Evolutionary conservation across 2,888 invertebrate species (phyloP).

Genomic region (Ischnura elegans): DNA sequence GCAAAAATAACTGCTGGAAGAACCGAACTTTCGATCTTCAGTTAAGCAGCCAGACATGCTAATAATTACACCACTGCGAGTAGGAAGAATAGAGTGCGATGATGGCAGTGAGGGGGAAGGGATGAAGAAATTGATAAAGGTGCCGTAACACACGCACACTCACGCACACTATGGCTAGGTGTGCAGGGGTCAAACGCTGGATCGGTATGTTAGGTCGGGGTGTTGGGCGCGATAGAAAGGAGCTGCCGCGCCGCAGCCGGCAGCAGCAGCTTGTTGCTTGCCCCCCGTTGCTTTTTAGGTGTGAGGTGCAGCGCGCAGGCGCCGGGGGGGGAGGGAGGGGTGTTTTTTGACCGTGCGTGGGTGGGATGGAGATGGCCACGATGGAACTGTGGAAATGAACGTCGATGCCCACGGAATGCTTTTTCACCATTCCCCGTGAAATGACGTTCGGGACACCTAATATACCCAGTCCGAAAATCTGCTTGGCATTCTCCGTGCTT

Average conservation of each 20-base stretch:
- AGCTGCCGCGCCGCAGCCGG: background rate
- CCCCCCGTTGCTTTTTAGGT: slow-evolving; percentile 57
- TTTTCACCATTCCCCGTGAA: background rate
- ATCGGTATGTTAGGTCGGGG: slow-evolving; percentile 66
- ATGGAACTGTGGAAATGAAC: background rate
- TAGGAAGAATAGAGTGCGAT: background rate
- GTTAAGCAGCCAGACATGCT: too few relatives aligned
- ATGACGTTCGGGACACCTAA: too few relatives aligned
- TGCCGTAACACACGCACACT: background rate
- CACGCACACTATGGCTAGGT: background rate
- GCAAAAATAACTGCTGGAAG: too few relatives aligned
- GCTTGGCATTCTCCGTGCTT: too few relatives aligned
- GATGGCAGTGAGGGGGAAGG: background rate
- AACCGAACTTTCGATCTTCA: too few relatives aligned
- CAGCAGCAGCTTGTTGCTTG: slow-evolving; percentile 52
- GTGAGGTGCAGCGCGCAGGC: slow-evolving; percentile 41
- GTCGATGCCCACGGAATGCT: background rate
- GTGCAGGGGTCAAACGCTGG: slow-evolving; percentile 42
- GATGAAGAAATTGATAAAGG: slow-evolving; percentile 51
- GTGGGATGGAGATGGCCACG: background rate
- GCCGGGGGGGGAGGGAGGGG: background rate
- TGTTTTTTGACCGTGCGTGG: background rate
- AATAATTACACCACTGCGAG: background rate
- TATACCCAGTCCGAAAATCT: too few relatives aligned
- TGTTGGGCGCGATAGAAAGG: background rate